Evolutionary conservation across 1,140 invertebrate genomes (phyloP), one percentile per base, ranked within the genome.

Genomic region (Ditylenchus dipsaci): DNA sequence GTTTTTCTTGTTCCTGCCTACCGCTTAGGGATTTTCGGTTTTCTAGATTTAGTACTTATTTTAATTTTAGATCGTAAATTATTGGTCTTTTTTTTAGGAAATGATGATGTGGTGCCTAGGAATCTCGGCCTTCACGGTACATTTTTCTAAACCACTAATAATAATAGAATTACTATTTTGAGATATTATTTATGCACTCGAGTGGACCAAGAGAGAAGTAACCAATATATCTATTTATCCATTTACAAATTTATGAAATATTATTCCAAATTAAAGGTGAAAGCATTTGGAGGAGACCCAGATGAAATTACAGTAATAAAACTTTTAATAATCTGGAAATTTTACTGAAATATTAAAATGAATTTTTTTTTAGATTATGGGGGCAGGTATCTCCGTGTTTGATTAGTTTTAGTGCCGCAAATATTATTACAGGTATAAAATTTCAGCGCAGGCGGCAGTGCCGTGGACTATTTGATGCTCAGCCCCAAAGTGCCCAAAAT

Each of bases 131-230:
- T 77, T 26, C 63, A 80, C 58, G 75, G 78, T 77, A 53, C 66
- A 23, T 27, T 30, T 33, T 56, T 47, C 21, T 70, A 21, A 9
- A 57, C 56, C 21, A 5, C 9, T 23, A 21, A 73, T 67, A 75
- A 19, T 21, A 26, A 59, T 71, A 19, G 13, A 13, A 15, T 9
- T 58, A 63, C 17, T 23, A 0, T 19, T 65, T 66, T 29, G 26
- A 77, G 76, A 78, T 81, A 89, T 90, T 69, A 87, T 88, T 67
- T 78, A 89, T 63, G 89, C 89, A 0, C 76, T 91, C 17, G 74
- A 88, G 19, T 91, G 90, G 90, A 84, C 90, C 1, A 83, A 87
- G 60, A 85, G 88, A 63, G 90, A 91, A 82, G 89, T 90, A 47
- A 11, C 3, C 33, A n/a, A n/a, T n/a, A n/a, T n/a, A n/a, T n/a